These are phyloP conservation scores for Phrynocephalus forsythii DNA, from an alignment of 2,797 vertebrate genomes.

Conservation along the genomic window DNA sequence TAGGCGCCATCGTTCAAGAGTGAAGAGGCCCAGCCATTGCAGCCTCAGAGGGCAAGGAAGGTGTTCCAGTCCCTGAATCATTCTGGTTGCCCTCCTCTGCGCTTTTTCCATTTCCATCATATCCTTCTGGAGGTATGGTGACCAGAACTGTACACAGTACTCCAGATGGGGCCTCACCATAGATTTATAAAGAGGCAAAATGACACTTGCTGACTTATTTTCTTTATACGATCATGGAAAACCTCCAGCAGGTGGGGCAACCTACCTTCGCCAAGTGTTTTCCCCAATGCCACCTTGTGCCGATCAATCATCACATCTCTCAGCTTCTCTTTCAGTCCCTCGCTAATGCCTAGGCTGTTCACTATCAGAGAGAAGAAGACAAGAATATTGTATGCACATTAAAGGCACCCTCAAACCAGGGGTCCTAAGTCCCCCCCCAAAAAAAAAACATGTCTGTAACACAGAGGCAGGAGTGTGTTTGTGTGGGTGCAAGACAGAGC, in stretches of 20 bases:
- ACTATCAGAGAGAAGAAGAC: slow-evolving; percentile 74
- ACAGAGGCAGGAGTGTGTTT: neutral
- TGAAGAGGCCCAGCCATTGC: too few relatives aligned
- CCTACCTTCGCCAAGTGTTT: slow-evolving; percentile 91
- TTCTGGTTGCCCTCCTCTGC: too few relatives aligned
- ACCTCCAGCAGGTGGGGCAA: neutral
- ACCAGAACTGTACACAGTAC: too few relatives aligned
- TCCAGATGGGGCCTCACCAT: too few relatives aligned
- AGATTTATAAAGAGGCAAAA: too few relatives aligned
- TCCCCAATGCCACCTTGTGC: slow-evolving; percentile 91
- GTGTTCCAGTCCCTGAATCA: too few relatives aligned
- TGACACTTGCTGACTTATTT: too few relatives aligned
- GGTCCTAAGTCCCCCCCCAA: neutral
- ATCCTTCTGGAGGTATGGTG: too few relatives aligned
- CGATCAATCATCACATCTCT: slow-evolving; percentile 93
- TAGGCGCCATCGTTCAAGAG: too few relatives aligned
- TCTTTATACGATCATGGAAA: neutral
- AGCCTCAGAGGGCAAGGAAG: too few relatives aligned
- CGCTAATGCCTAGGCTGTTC: slow-evolving; percentile 91
- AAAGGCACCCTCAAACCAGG: neutral
- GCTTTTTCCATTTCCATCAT: too few relatives aligned
- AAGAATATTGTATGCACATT: neutral
- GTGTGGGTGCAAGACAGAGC: too few relatives aligned
- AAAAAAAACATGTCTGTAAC: neutral
- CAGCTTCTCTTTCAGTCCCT: slow-evolving; percentile 92